Percentiles rank a stretch among this genome's conserved stretches.
phyloP scores from a whole-genome alignment of 2,888 invertebrate genomes.

The Carpatolechia fugitivella region DNA sequence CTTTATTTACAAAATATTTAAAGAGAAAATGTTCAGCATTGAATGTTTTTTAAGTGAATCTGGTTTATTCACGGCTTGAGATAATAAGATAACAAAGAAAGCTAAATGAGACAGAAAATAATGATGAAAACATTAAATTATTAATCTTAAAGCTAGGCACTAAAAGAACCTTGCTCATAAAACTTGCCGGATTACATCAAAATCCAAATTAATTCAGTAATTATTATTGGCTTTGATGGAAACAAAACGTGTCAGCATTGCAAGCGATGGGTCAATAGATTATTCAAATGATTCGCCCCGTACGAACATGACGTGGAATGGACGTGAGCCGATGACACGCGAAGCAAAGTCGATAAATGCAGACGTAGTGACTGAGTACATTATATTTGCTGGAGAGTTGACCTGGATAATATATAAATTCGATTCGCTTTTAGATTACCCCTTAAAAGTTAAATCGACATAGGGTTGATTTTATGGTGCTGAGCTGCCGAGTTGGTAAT shows the following conservation, averaged over 20 bases:
- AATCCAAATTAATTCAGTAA: neutral
- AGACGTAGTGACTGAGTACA: neutral
- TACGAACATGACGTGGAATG: neutral
- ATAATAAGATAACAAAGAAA: no score
- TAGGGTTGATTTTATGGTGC: no score
- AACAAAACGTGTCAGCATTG: neutral
- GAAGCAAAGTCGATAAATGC: neutral
- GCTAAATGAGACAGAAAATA: no score
- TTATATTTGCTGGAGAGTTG: neutral
- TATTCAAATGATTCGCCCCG: neutral
- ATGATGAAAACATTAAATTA: no score
- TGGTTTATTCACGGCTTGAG: no score
- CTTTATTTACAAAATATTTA: neutral
- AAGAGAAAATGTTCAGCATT: neutral
- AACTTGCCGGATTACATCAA: neutral
- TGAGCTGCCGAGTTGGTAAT: no score
- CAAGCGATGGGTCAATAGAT: neutral
- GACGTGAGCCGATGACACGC: neutral
- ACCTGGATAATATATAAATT: neutral
- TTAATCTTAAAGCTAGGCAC: no score
- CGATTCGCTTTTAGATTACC: neutral
- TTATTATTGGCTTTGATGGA: neutral
- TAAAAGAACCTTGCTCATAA: neutral
- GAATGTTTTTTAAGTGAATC: neutral
- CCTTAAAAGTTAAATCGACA: no score